Evolutionary conservation across 2,113 vertebrate genomes (phyloP).

Genomic region (Lepus americanus): DNA sequence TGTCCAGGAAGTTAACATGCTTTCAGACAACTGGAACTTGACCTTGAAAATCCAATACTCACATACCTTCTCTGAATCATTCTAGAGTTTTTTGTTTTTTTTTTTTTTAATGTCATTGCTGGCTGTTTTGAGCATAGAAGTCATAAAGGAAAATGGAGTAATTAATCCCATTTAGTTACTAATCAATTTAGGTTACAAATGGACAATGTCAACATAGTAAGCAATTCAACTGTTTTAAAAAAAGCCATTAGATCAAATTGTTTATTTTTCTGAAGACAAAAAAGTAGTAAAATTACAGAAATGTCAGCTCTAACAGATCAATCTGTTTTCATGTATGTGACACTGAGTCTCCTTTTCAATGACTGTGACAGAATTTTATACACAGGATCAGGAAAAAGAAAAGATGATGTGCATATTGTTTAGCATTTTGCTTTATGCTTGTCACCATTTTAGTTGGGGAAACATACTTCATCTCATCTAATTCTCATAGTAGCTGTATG

Average conservation of each 20-base stretch:
- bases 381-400: background rate
- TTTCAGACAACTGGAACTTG: background rate
- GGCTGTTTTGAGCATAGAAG: background rate
- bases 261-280: constrained; percentile 25
- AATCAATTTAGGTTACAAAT: constrained; percentile 21
- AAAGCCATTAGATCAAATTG: background rate
- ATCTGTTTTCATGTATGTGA: background rate
- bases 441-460: background rate
- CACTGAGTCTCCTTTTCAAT: background rate
- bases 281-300: background rate
- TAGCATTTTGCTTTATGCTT: background rate
- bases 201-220: background rate
- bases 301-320: background rate
- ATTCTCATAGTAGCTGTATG: background rate
- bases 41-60: constrained; percentile 49
- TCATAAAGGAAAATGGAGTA: background rate
- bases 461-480: background rate
- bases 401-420: background rate
- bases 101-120: background rate
- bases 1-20: background rate
- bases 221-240: background rate
- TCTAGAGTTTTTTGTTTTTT: background rate
- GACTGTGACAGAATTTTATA: background rate
- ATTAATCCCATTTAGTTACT: constrained; percentile 1
- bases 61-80: background rate